phyloP scores from a whole-genome alignment of 2,113 vertebrate species.

The Egretta garzetta region DNA sequence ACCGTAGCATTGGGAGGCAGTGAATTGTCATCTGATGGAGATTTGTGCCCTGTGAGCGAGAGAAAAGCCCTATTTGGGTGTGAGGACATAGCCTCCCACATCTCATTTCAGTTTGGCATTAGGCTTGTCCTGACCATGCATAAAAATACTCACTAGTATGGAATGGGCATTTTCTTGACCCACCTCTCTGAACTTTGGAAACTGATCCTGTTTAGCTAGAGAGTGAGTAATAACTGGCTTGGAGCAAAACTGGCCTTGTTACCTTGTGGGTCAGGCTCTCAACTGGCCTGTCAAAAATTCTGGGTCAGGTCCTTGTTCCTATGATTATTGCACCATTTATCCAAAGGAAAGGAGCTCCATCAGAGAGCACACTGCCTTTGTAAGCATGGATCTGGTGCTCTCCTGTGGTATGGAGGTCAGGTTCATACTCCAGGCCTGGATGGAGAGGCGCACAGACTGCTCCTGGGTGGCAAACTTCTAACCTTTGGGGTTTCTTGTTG shows the following conservation, averaged over 20 bases:
- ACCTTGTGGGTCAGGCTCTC: background rate
- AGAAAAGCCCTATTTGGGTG: background rate
- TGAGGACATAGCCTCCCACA: background rate
- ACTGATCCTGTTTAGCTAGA: background rate
- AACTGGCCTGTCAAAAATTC: background rate
- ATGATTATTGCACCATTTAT: background rate
- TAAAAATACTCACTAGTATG: background rate
- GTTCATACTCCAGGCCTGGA: background rate
- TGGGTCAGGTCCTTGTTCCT: background rate
- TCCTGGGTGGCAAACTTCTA: background rate
- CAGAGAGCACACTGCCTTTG: background rate
- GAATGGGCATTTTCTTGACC: background rate
- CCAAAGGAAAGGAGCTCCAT: background rate
- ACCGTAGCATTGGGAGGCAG: accelerated
- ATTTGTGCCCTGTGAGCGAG: background rate
- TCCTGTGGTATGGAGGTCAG: background rate
- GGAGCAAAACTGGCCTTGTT: background rate
- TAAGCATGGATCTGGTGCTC: background rate
- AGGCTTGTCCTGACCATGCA: background rate
- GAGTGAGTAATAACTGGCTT: background rate
- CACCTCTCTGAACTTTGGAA: background rate
- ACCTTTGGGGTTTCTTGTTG: background rate
- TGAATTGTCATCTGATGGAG: background rate
- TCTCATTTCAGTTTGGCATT: background rate
- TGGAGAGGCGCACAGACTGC: accelerated